Percentiles rank a stretch among this genome's conserved stretches.
These are phyloP conservation scores for Portevinia maculata DNA, from an alignment of 2,888 invertebrate genomes.

Conservation along the genomic window DNA sequence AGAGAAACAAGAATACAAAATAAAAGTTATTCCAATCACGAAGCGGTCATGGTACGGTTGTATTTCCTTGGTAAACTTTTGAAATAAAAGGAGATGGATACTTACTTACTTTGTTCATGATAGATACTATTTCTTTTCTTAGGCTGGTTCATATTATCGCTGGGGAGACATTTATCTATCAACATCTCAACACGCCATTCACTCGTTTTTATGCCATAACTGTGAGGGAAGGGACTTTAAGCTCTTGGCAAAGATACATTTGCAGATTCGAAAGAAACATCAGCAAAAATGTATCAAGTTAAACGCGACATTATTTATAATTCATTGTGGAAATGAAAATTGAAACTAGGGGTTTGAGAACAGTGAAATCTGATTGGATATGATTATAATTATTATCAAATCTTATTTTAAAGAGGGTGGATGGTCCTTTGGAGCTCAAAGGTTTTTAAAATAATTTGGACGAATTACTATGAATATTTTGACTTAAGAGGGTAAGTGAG, in stretches of 20 bases:
- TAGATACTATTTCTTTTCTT: not conserved
- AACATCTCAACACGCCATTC: constrained; percentile 5
- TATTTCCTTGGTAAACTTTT: constrained; percentile 10
- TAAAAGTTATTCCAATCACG: constrained; percentile 66
- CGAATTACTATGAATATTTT: not conserved
- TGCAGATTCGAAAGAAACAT: not conserved
- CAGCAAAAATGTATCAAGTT: constrained; percentile 2
- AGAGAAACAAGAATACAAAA: constrained; percentile 23
- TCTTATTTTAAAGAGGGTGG: not conserved
- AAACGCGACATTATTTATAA: constrained; percentile 15
- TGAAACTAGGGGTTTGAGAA: not conserved
- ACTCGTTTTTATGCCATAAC: not conserved
- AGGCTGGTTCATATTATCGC: not conserved
- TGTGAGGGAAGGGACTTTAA: not conserved
- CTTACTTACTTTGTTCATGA: not conserved
- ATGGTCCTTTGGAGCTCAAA: not conserved
- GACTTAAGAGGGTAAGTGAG: too few relatives aligned
- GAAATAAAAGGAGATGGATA: not conserved
- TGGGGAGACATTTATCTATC: constrained; percentile 11
- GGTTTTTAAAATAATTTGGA: not conserved
- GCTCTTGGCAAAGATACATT: constrained; percentile 11
- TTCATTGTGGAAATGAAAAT: not conserved
- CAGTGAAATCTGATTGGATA: constrained; percentile 1
- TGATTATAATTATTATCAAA: not conserved
- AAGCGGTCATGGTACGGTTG: constrained; percentile 33